These are phyloP conservation scores for Standfussiana lucernea DNA, from an alignment of 2,888 invertebrate genomes.

Conservation along the genomic window DNA sequence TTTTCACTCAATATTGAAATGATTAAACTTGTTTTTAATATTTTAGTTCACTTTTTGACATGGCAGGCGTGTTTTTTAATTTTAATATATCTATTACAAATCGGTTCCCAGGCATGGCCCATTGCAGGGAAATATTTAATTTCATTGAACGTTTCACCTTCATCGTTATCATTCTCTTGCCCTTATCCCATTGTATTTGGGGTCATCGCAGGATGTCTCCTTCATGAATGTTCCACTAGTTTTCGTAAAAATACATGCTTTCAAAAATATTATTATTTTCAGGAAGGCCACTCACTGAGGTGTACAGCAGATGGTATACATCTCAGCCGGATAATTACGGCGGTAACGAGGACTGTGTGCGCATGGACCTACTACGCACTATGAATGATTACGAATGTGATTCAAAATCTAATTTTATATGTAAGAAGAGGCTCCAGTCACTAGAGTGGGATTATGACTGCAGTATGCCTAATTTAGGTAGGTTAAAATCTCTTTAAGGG, in stretches of 20 bases:
- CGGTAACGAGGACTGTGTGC: slow-evolving; percentile 74
- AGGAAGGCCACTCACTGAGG: slow-evolving; percentile 12
- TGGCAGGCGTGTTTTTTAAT: too few relatives aligned
- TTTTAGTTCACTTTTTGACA: too few relatives aligned
- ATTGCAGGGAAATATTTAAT: neutral
- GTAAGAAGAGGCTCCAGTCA: slow-evolving; percentile 75
- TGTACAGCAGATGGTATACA: neutral
- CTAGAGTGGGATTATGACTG: slow-evolving; percentile 79
- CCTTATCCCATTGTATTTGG: neutral
- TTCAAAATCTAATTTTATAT: slow-evolving; percentile 75
- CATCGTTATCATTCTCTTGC: neutral
- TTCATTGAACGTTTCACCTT: neutral
- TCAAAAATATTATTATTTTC: neutral
- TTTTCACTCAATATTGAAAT: too few relatives aligned
- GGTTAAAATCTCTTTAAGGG: neutral
- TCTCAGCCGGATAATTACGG: slow-evolving; percentile 63
- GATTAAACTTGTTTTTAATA: too few relatives aligned
- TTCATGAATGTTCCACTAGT: neutral
- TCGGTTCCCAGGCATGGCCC: neutral
- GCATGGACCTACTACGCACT: slow-evolving; percentile 63
- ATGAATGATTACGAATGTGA: slow-evolving; percentile 77
- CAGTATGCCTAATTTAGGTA: slow-evolving; percentile 78
- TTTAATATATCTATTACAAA: neutral
- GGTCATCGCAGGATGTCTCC: neutral
- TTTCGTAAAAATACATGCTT: neutral